A percentile compares a stretch with the other conserved stretches of the same genome.
phyloP scores from a whole-genome alignment of 1,140 invertebrate species.

The Lamellibrachia luymesi region DNA sequence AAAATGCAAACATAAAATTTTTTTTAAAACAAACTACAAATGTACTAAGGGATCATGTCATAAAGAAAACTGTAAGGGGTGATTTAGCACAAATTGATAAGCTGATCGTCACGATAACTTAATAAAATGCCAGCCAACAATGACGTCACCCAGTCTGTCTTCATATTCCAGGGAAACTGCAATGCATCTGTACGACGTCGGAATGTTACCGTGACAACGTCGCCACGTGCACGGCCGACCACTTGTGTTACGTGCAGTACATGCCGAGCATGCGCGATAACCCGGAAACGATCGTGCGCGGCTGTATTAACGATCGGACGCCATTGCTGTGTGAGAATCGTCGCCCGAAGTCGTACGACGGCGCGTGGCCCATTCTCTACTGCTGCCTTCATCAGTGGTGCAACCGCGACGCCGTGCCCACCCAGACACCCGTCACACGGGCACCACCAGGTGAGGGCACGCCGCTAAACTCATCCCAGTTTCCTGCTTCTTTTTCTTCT shows the following conservation, averaged over 20 bases:
- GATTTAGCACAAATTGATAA: not conserved
- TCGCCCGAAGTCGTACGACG: conserved; percentile 31
- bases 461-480: not conserved
- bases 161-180: not conserved
- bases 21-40: too few species aligned
- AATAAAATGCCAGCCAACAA: not conserved
- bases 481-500: conserved; percentile 16
- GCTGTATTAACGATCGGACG: conserved; percentile 11
- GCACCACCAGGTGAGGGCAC: not conserved
- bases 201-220: not conserved
- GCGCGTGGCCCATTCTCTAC: conserved; percentile 38
- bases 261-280: not conserved
- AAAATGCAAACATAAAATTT: too few species aligned
- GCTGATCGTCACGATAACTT: not conserved
- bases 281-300: conserved; percentile 4
- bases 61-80: too few species aligned
- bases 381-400: conserved; percentile 47
- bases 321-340: conserved; percentile 46
- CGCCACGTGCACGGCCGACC: not conserved
- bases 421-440: not conserved
- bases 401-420: conserved; percentile 37
- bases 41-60: too few species aligned
- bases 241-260: conserved; percentile 15
- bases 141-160: not conserved
- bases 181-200: conserved; percentile 11